Base-by-base conservation (phyloP, 2,888 invertebrate species). In the Xestia rhomboidea region DNA sequence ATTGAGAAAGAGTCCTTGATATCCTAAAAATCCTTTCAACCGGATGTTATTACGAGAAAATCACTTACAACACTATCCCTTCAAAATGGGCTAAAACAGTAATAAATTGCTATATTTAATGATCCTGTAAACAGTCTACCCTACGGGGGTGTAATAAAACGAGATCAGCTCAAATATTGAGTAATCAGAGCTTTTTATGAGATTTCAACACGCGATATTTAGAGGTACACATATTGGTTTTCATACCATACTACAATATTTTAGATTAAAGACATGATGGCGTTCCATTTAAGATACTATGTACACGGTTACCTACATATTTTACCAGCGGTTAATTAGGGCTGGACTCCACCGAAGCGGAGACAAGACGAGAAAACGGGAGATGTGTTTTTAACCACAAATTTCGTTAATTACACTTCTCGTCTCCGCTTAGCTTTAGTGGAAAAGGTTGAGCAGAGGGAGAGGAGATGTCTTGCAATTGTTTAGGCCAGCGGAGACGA, bases 191-290 rank as follows among this genome's bases (percentile, higher is more conserved):
- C 64, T 68, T 73, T 87, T 85, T 82, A 87, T 77, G 79, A 79
- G 82, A 87, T 80, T 84, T 71, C n/a, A 73, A 72, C 87, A 87
- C 80, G 87, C 84, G 68, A 87, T 85, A 46, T 41, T 77, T 67
- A 27, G 15, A 77, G 41, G n/a, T 51, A 73, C 46, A 21, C 51
- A 68, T 1, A 83, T 79, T 79, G 70, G 54, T 73, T 72, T 54
- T 64, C 63, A 27, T 62, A 81, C 18, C n/a, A n/a, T 10, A 13
- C 7, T 66, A 13, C 24, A 57, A 74, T 57, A 68, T 63, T 68
- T 68, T 57, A 18, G 49, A 72, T 46, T 49, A 24, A 67, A 38
- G 6, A 27, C 51, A 34, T 27, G n/a, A 27, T 15, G 15, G 57
- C 15, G 57, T 27, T 57, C 10, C 27, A 67, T 24, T 24, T n/a